Evolutionary conservation across 2,888 invertebrate species (phyloP).

Genomic region (Caenorhabditis becei): DNA sequence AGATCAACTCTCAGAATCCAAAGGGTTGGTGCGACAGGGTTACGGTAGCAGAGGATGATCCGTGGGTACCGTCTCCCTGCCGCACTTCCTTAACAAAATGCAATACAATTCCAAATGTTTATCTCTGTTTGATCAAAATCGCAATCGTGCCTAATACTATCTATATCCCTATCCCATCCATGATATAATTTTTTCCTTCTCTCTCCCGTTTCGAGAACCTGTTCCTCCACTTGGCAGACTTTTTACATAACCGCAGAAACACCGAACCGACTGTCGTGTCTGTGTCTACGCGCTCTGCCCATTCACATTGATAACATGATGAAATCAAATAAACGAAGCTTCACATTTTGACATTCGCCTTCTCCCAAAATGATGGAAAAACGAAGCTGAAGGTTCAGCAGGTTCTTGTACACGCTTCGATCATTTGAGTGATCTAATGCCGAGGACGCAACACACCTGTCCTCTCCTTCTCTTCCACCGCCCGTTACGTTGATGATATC

Average conservation of each 20-base stretch:
- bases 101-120: neutral
- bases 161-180: neutral
- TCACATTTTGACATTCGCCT: neutral
- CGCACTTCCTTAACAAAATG: slow-evolving; percentile 2
- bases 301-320: neutral
- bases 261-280: neutral
- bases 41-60: neutral
- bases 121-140: slow-evolving; percentile 1
- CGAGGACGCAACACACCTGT: neutral
- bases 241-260: slow-evolving; percentile 5
- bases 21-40: slow-evolving; percentile 1
- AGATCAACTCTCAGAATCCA: neutral
- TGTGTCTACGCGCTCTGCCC: too few species aligned
- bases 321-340: slow-evolving; percentile 5
- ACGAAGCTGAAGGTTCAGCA: slow-evolving; percentile 1
- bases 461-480: slow-evolving; percentile 2
- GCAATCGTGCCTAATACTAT: neutral
- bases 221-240: neutral
- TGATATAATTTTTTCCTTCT: neutral
- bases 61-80: neutral
- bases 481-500: slow-evolving; percentile 16
- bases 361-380: neutral
- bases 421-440: slow-evolving; percentile 1
- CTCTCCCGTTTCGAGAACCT: neutral
- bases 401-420: neutral